These are phyloP conservation scores for Pomacea maculata DNA, from an alignment of 1,140 invertebrate species.

Conservation along the genomic window DNA sequence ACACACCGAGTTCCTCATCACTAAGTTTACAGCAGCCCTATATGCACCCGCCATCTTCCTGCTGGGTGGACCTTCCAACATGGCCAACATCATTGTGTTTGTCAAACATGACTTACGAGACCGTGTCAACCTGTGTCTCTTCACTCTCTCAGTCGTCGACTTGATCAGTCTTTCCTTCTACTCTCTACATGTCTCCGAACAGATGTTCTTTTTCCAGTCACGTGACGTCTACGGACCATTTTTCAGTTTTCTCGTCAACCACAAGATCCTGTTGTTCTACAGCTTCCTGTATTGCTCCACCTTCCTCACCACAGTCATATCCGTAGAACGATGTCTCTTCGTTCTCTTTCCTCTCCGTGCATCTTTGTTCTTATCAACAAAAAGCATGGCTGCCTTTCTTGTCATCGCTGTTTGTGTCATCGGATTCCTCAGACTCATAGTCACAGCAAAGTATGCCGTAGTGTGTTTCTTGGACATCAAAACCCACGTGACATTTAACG, in stretches of 20 bases:
- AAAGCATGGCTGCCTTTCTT: slow-evolving; percentile 1
- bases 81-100: too few species aligned
- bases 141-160: too few species aligned
- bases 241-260: not conserved
- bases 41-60: too few species aligned
- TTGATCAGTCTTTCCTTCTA: too few species aligned
- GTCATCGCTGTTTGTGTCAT: not conserved
- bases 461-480: not conserved
- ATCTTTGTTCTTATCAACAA: not conserved
- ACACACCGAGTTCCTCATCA: too few species aligned
- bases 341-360: slow-evolving; percentile 1
- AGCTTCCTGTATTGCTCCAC: not conserved
- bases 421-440: not conserved
- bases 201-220: not conserved
- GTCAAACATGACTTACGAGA: too few species aligned
- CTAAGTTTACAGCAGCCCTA: too few species aligned
- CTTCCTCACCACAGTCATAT: not conserved
- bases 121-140: too few species aligned
- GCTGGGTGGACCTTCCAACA: too few species aligned
- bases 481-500: not conserved
- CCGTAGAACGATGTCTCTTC: slow-evolving; percentile 4
- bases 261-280: not conserved
- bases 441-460: not conserved
- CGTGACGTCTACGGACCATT: not conserved
- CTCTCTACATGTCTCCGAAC: not conserved